Percentiles rank a stretch among this genome's conserved stretches.
Conservation (phyloP, 2,888 invertebrate species). For the Lampropteryx suffumata region DNA sequence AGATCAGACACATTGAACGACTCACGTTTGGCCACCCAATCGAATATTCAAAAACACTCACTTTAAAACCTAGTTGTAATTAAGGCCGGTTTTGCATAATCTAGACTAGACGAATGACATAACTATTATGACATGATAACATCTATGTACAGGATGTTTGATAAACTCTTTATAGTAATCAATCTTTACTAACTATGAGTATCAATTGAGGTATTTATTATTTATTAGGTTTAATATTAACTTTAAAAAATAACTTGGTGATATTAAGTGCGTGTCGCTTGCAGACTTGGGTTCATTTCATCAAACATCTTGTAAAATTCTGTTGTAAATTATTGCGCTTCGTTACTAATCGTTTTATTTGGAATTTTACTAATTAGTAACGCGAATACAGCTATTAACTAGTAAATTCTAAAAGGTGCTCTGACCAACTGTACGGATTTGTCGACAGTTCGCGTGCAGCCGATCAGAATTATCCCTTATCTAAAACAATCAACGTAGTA, state of each 20-base stretch:
- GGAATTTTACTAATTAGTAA: slow-evolving; percentile 66
- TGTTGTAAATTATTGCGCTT: slow-evolving; percentile 51
- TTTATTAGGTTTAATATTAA: slow-evolving; percentile 45
- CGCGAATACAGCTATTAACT: slow-evolving; percentile 71
- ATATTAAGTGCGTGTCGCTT: slow-evolving; percentile 45
- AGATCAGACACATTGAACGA: slow-evolving; percentile 10
- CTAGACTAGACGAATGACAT: slow-evolving; percentile 74
- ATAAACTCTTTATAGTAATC: slow-evolving; percentile 55
- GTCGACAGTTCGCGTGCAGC: slow-evolving; percentile 42
- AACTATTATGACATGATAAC: slow-evolving; percentile 53
- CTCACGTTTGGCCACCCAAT: slow-evolving; percentile 42
- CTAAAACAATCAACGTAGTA: slow-evolving; percentile 74
- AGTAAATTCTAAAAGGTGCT: slow-evolving; percentile 74
- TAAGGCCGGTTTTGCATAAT: slow-evolving; percentile 79
- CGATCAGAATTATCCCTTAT: slow-evolving; percentile 55
- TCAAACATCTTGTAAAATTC: slow-evolving; percentile 71
- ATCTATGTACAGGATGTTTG: slow-evolving; percentile 74
- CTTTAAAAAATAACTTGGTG: slow-evolving; percentile 42
- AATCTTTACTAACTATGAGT: slow-evolving; percentile 52
- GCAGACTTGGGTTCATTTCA: slow-evolving; percentile 43
- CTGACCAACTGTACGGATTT: slow-evolving; percentile 54
- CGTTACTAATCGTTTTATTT: slow-evolving; percentile 50
- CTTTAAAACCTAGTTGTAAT: slow-evolving; percentile 60
- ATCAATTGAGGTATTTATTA: slow-evolving; percentile 56
- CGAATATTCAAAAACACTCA: slow-evolving; percentile 45